Evolutionary conservation across 2,888 invertebrate genomes (phyloP).

Genomic region (Trachelus tabidus): DNA sequence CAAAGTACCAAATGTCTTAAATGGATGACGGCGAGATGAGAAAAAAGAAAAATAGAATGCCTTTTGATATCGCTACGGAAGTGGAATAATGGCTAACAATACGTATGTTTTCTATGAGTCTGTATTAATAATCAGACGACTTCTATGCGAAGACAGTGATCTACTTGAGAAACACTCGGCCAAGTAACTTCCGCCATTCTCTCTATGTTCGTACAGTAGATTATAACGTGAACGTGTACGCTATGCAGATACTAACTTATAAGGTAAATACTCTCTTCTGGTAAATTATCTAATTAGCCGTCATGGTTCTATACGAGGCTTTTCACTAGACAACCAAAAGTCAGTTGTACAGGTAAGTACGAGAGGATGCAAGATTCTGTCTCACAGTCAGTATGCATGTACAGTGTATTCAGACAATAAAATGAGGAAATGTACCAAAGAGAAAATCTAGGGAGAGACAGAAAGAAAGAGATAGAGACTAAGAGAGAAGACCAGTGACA

Average conservation of each 20-base stretch:
- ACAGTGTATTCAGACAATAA: slow-evolving; percentile 5
- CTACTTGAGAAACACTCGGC: slow-evolving; percentile 18
- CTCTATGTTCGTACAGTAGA: slow-evolving; percentile 1
- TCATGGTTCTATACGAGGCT: slow-evolving; percentile 12
- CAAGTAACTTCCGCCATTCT: slow-evolving; percentile 17
- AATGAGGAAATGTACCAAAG: slow-evolving; percentile 19
- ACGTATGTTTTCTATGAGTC: neutral
- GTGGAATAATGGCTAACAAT: neutral
- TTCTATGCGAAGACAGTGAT: slow-evolving; percentile 16
- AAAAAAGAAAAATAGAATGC: neutral
- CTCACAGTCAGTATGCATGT: slow-evolving; percentile 6
- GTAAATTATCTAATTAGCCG: slow-evolving; percentile 22
- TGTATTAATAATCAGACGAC: neutral
- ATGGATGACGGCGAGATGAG: neutral
- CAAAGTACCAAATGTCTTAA: neutral
- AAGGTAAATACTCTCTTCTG: slow-evolving; percentile 10
- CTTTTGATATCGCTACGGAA: neutral
- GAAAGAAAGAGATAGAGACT: neutral
- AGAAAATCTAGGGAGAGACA: slow-evolving; percentile 10
- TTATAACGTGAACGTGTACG: neutral
- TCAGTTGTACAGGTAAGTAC: slow-evolving; percentile 19
- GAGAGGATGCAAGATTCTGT: slow-evolving; percentile 2
- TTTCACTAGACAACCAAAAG: slow-evolving; percentile 13
- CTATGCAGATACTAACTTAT: neutral
- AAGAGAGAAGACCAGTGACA: neutral